Evolutionary conservation across 2,797 vertebrate species (phyloP), one percentile per base, ranked within the genome.

Genomic region (Helicolenus hilgendorfi): DNA sequence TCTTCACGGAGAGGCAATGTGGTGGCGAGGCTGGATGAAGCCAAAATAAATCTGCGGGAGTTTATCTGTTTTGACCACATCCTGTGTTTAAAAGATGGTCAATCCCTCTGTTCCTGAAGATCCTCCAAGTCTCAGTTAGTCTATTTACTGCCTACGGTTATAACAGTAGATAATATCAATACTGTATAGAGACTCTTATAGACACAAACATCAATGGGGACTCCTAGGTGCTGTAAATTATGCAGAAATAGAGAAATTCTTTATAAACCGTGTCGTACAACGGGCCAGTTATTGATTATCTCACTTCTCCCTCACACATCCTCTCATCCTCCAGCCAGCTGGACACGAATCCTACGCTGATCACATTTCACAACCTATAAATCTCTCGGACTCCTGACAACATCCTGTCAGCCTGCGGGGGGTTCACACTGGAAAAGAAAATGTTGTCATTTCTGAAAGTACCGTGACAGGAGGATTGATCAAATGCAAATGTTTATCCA

Each of bases 211-310:
- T 3, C 22, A 20, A 81, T 29, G 60, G n/a, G 3, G n/a, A 77
- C 59, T 53, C 27, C n/a, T 22, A 22, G n/a, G 18, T 38, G 58
- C 27, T 65, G 18, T 85, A 80, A 84, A 79, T 77, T 64, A 84
- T 63, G 45, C 33, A 31, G 27, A 75, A 72, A 79, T 41, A 29
- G 36, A 79, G 84, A 2, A 0, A 73, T 62, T 75, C 27, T 36
- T 63, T 81, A 78, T 29, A 27, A 67, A 26, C 20, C 5, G 13
- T 69, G 65, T 60, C 5, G 4, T 60, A 59, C 45, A 11, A 14
- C 1, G 20, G 71, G 35, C n/a, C 65, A 56, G 24, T 71, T 73
- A 95, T 94, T 77, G 90, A 95, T 93, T 77, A 36, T 4, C 49
- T 60, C 33, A 35, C 49, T 69, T 38, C 15, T 76, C 75, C 41